Evolutionary conservation across 1,140 invertebrate genomes (phyloP).

Genomic region (Drosophila kepulauana): DNA sequence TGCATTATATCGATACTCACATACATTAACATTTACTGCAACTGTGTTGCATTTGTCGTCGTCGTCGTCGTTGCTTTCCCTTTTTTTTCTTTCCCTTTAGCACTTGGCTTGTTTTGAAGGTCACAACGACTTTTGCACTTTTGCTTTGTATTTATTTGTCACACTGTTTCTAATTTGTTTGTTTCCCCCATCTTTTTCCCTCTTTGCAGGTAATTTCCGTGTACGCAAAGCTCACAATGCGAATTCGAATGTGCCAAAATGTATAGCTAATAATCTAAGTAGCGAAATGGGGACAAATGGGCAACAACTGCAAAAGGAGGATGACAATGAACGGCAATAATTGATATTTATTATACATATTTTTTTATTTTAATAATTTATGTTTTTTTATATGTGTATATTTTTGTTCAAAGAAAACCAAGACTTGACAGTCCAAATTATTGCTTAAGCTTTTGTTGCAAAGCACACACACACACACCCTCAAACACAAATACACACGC

Average conservation of each 20-base stretch:
- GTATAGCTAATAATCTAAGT: slow-evolving; percentile 18
- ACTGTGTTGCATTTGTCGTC: slow-evolving; percentile 20
- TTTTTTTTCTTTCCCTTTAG: slow-evolving; percentile 48
- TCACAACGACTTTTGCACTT: slow-evolving; percentile 55
- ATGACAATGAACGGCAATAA: slow-evolving; percentile 64
- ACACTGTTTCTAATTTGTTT: slow-evolving; percentile 45
- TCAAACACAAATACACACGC: slow-evolving; percentile 4
- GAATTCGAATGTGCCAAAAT: slow-evolving; percentile 51
- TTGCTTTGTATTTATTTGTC: slow-evolving; percentile 25
- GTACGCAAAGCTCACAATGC: slow-evolving; percentile 50
- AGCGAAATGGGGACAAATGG: slow-evolving; percentile 45
- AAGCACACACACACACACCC: slow-evolving; percentile 17
- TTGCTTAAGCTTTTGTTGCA: slow-evolving; percentile 28
- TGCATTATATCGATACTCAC: slow-evolving; percentile 21
- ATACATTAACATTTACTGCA: slow-evolving; percentile 26
- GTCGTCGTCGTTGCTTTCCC: slow-evolving; percentile 54
- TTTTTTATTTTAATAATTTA: slow-evolving; percentile 68
- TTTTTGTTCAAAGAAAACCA: slow-evolving; percentile 59
- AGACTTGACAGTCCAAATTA: slow-evolving; percentile 25
- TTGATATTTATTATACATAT: slow-evolving; percentile 70
- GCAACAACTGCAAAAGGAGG: slow-evolving; percentile 9
- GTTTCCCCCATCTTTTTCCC: slow-evolving; percentile 11
- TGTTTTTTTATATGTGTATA: slow-evolving; percentile 69
- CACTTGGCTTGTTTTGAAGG: slow-evolving; percentile 54
- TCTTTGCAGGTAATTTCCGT: slow-evolving; percentile 43